Base-by-base conservation (phyloP, 1,140 invertebrate species). In the Cydia splendana region DNA sequence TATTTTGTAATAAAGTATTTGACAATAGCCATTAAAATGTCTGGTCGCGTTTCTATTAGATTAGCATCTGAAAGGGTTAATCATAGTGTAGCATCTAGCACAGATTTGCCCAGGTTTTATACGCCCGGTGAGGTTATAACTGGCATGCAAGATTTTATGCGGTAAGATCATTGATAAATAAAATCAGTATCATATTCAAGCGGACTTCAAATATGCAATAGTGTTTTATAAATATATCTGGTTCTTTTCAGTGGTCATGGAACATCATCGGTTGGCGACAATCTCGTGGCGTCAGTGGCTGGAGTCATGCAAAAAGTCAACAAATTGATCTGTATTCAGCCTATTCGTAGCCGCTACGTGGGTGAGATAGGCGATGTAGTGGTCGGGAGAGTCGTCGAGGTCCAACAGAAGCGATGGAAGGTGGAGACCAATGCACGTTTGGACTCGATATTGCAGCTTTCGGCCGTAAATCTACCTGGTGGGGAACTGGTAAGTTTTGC, bases 331-430 rank as follows among this genome's bases (percentile, higher is more conserved):
- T 97, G 97, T 30, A 96, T 99, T 4, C 95, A 95, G 79, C 98
- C 99, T 0, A 91, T 99, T 7, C 99, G 99, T 91, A 97, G 96
- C 84, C 94, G 97, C 38, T 98, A 98, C 87, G 96, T 97, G 86
- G 98, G 99, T 9, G 98, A 99, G 94, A 97, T 99, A 77, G 99
- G 99, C 0, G 99, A 99, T 94, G 98, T 99, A 18, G 95, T 99
- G 51, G 97, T 99, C 57, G 99, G 98, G 0, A 94, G 99, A 77
- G 97, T 99, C 18, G 95, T 97, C 0, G 98, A 99, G 91, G 96
- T 98, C 1, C 96, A 97, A 88, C 96, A 98, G 82, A 97, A 97
- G 87, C 94, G 98, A 82, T 99, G 98, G 98, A 98, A 98, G 94
- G 97, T 99, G 38, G 98, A 99, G 84, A 98, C 97, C 2, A 98